phyloP scores from a whole-genome alignment of 2,888 invertebrate genomes.

The Chloroclysta siterata region DNA sequence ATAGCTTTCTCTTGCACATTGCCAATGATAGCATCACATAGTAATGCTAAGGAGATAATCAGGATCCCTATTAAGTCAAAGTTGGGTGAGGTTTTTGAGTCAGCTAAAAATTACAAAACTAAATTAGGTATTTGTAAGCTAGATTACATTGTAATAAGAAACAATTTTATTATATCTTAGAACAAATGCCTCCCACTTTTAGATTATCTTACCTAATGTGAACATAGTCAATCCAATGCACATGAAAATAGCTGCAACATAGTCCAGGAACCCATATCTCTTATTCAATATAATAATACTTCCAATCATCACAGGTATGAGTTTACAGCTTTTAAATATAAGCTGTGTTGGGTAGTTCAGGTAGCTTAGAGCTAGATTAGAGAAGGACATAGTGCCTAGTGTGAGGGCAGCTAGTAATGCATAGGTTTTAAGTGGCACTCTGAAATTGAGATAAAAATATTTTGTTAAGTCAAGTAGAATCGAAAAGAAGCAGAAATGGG shows the following conservation, averaged over 20 bases:
- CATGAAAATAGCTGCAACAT: constrained; percentile 93
- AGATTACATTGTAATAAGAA: no score
- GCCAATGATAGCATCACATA: constrained; percentile 98
- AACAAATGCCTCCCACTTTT: no score
- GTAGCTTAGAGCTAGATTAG: constrained; percentile 96
- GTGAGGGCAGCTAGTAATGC: constrained; percentile 93
- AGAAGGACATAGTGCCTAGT: constrained; percentile 97
- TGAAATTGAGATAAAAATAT: constrained; percentile 67
- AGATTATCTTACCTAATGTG: constrained; percentile 89
- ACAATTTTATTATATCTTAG: no score
- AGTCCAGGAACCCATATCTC: constrained; percentile 92
- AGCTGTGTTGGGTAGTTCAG: constrained; percentile 98
- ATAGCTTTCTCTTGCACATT: constrained; percentile 98
- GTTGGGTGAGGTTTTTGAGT: constrained; percentile 90
- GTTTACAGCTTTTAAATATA: constrained; percentile 98
- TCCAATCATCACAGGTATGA: constrained; percentile 97
- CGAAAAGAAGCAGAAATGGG: no score
- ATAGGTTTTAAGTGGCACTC: constrained; percentile 94
- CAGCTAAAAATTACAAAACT: constrained; percentile 80
- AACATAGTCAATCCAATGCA: constrained; percentile 96
- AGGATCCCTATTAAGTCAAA: constrained; percentile 89
- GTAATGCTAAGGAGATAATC: constrained; percentile 92
- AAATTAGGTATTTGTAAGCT: no score
- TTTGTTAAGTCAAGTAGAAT: background rate
- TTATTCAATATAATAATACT: constrained; percentile 97